Conservation (phyloP, 2,113 vertebrate species). For the Okapia johnstoni region DNA sequence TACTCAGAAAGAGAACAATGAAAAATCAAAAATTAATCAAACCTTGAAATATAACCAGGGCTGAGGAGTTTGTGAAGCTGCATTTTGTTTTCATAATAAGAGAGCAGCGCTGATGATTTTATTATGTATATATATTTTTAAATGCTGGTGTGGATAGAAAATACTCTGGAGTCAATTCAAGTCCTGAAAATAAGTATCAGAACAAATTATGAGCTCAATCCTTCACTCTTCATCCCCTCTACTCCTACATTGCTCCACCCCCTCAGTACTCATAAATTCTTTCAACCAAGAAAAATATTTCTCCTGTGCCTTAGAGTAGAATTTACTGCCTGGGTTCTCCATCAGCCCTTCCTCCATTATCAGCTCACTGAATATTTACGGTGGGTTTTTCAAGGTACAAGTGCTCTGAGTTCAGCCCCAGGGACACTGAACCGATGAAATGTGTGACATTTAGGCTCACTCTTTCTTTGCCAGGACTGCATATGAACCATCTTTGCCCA, state of each 20-base stretch:
- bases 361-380: constrained; percentile 71
- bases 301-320: constrained; percentile 66
- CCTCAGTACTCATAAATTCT: constrained; percentile 54
- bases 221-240: constrained; percentile 28
- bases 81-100: constrained; percentile 7
- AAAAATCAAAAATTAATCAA: constrained; percentile 25
- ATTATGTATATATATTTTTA: not conserved
- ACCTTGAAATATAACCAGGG: not conserved
- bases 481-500: not conserved
- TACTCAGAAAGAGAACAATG: not conserved
- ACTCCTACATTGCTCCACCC: not conserved
- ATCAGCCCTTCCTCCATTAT: constrained; percentile 59
- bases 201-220: constrained; percentile 24
- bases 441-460: not conserved
- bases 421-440: not conserved
- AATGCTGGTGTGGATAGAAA: constrained; percentile 27
- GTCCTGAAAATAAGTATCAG: constrained; percentile 32
- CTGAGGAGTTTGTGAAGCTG: not conserved
- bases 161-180: constrained; percentile 34
- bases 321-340: constrained; percentile 61
- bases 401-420: constrained; percentile 42
- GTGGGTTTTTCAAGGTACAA: constrained; percentile 49
- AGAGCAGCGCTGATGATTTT: not conserved
- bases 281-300: constrained; percentile 67
- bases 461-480: not conserved